phyloP scores from a whole-genome alignment of 2,797 vertebrate genomes.

The Allobates femoralis region DNA sequence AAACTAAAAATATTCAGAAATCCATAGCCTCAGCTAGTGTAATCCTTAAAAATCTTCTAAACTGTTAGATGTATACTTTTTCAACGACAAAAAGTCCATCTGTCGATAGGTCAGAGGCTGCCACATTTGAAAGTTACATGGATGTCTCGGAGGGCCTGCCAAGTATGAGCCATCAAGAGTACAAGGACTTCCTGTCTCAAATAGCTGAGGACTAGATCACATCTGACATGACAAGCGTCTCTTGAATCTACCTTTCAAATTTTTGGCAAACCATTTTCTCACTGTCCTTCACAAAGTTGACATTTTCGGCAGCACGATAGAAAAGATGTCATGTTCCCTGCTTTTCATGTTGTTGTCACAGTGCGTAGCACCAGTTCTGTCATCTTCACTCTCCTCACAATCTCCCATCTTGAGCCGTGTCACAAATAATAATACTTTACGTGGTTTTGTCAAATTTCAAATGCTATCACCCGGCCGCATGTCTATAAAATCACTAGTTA shows the following conservation, averaged over 20 bases:
- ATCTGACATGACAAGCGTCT: constrained; percentile 81
- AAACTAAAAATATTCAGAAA: neutral
- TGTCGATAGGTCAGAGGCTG: constrained; percentile 74
- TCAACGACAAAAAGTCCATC: constrained; percentile 11
- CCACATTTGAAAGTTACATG: constrained; percentile 71
- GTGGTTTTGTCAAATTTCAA: constrained; percentile 73
- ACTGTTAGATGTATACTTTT: neutral
- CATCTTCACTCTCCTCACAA: constrained; percentile 95
- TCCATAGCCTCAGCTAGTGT: neutral
- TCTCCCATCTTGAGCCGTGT: constrained; percentile 86
- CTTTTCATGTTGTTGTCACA: constrained; percentile 93
- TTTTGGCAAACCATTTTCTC: constrained; percentile 83
- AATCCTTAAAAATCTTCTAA: neutral
- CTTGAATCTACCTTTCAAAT: constrained; percentile 83
- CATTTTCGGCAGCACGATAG: constrained; percentile 82
- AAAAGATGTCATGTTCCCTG: constrained; percentile 91
- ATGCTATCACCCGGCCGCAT: constrained; percentile 71
- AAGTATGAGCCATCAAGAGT: constrained; percentile 73
- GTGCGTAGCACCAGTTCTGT: constrained; percentile 92
- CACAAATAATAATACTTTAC: constrained; percentile 88
- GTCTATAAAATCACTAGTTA: constrained; percentile 69
- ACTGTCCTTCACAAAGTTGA: constrained; percentile 85
- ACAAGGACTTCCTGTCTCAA: constrained; percentile 75
- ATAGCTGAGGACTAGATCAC: constrained; percentile 78
- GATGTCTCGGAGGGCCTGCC: constrained; percentile 73